Percentiles rank a stretch among this genome's conserved stretches.
Conservation (phyloP, 2,113 vertebrate species). For the Silurus glanis region DNA sequence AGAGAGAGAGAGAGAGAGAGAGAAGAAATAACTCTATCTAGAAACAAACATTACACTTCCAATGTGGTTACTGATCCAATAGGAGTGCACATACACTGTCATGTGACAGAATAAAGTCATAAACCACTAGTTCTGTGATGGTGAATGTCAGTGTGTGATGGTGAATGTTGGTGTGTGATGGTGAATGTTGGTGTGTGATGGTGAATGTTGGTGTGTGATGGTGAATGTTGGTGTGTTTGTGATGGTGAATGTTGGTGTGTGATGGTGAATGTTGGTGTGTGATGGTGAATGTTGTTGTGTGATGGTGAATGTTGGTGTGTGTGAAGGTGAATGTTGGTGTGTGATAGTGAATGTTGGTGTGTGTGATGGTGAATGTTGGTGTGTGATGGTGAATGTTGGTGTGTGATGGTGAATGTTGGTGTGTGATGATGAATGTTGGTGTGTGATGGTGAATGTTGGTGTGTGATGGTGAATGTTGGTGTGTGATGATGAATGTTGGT, state of each 20-base stretch:
- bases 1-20: conserved; percentile 20
- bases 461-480: neutral
- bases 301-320: neutral
- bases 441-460: neutral
- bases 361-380: neutral
- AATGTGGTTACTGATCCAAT: neutral
- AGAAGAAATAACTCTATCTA: neutral
- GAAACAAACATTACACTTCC: neutral
- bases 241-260: neutral
- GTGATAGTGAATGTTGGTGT: neutral
- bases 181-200: no score
- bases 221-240: no score
- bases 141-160: neutral
- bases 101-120: neutral
- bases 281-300: neutral
- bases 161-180: neutral
- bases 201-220: no score
- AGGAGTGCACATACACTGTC: neutral
- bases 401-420: neutral
- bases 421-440: neutral
- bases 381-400: no score
- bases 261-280: neutral
- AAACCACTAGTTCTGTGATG: neutral
- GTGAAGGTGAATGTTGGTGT: neutral
- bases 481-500: neutral